These are phyloP conservation scores for Panopea generosa DNA, from an alignment of 2,888 invertebrate genomes.

Conservation along the genomic window DNA sequence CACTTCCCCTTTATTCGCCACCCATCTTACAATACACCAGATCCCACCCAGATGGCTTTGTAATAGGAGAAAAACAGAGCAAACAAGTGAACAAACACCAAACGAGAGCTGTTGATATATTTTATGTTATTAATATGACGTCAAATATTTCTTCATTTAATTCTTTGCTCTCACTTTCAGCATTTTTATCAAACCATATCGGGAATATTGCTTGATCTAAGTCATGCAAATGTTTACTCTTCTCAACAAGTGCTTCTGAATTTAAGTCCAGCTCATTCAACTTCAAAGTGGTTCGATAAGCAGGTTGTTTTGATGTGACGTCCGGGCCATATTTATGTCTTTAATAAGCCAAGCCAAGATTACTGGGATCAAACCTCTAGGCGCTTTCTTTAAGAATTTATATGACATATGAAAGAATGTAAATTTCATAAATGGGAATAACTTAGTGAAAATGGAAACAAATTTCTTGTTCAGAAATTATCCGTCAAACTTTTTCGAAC, in stretches of 20 bases:
- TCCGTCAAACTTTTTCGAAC: too few species aligned
- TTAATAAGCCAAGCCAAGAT: slow-evolving; percentile 38
- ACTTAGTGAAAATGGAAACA: neutral
- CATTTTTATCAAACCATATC: slow-evolving; percentile 17
- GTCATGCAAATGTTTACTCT: slow-evolving; percentile 41
- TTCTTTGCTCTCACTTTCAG: slow-evolving; percentile 14
- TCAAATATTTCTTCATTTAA: slow-evolving; percentile 1
- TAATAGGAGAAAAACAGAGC: too few species aligned
- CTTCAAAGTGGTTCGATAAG: slow-evolving; percentile 46
- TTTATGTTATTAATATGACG: too few species aligned
- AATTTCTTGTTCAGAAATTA: too few species aligned
- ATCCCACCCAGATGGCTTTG: too few species aligned
- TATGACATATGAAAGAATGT: slow-evolving; percentile 20
- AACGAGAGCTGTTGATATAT: too few species aligned
- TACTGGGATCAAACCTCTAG: neutral
- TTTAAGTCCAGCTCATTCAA: neutral
- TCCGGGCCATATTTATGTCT: slow-evolving; percentile 50
- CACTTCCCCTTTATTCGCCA: too few species aligned
- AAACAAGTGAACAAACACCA: too few species aligned
- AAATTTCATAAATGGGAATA: neutral
- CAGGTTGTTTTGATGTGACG: slow-evolving; percentile 55
- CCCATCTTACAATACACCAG: too few species aligned
- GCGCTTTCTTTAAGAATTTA: slow-evolving; percentile 29
- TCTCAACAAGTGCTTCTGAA: slow-evolving; percentile 21
- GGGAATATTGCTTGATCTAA: slow-evolving; percentile 28